These are phyloP conservation scores for Psix sp. DNA, from an alignment of 1,140 invertebrate genomes.

Conservation along the genomic window DNA sequence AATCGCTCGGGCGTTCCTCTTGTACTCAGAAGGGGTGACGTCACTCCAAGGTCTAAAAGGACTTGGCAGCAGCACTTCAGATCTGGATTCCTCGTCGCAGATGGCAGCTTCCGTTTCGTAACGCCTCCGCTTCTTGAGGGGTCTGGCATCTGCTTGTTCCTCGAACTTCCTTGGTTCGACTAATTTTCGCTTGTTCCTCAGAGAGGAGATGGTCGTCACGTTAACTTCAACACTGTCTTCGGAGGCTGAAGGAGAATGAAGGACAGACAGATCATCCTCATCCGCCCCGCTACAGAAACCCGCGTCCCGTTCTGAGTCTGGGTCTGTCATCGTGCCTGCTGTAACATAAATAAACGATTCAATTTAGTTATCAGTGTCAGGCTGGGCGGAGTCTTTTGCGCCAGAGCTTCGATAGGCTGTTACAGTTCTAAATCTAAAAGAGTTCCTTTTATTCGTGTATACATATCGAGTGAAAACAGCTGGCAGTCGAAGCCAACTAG, in stretches of 20 bases:
- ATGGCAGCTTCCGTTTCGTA: slow-evolving; percentile 72
- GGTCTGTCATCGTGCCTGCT: slow-evolving; percentile 70
- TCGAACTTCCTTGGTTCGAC: slow-evolving; percentile 82
- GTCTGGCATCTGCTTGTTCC: slow-evolving; percentile 72
- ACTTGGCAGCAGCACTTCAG: slow-evolving; percentile 61
- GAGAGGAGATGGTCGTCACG: slow-evolving; percentile 80
- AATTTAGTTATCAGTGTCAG: slow-evolving; percentile 1
- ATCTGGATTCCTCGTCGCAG: slow-evolving; percentile 70
- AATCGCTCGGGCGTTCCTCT: slow-evolving; percentile 18
- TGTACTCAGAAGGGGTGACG: slow-evolving; percentile 19
- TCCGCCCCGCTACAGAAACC: slow-evolving; percentile 85
- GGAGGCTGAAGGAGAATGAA: slow-evolving; percentile 81
- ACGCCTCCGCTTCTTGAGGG: slow-evolving; percentile 81
- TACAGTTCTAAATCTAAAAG: not conserved
- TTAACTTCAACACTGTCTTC: slow-evolving; percentile 86
- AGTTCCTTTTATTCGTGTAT: slow-evolving; percentile 7
- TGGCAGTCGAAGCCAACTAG: too few species aligned
- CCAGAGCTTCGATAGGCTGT: too few species aligned
- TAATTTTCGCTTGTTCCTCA: slow-evolving; percentile 81
- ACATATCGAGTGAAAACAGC: slow-evolving; percentile 20
- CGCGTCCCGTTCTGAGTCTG: slow-evolving; percentile 79
- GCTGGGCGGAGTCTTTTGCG: not conserved
- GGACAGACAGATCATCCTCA: slow-evolving; percentile 81
- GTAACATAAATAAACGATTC: slow-evolving; percentile 60
- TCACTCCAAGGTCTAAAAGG: slow-evolving; percentile 80